These are phyloP conservation scores for Carabus problematicus DNA, from an alignment of 2,888 invertebrate species.

Conservation along the genomic window DNA sequence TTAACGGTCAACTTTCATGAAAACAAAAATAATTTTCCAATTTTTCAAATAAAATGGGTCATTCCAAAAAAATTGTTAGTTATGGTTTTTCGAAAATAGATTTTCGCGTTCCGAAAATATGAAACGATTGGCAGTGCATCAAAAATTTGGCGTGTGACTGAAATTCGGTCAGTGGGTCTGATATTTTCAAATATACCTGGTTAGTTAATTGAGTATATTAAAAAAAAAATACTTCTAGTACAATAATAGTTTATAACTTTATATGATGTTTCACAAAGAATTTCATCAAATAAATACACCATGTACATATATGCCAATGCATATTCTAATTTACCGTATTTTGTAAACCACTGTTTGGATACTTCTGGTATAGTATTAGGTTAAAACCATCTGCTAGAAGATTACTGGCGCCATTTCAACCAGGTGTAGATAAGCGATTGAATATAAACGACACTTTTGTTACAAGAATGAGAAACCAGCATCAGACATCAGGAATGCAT, in stretches of 20 bases:
- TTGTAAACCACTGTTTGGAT: background rate
- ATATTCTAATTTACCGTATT: no score
- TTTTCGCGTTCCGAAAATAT: constrained; percentile 26
- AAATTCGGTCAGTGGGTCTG: constrained; percentile 27
- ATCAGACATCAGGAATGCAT: constrained; percentile 20
- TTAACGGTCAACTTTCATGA: no score
- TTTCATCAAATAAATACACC: no score
- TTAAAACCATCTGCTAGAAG: no score
- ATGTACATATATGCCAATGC: no score
- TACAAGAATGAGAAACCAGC: constrained; percentile 6
- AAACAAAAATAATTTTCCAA: background rate
- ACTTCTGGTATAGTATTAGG: background rate
- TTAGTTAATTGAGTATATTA: no score
- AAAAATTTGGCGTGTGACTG: constrained; percentile 24
- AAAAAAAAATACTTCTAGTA: no score
- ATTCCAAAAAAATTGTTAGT: background rate
- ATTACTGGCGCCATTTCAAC: background rate
- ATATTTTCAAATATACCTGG: no score
- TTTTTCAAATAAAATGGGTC: background rate
- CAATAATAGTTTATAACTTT: no score
- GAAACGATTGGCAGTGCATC: constrained; percentile 16
- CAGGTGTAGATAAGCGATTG: constrained; percentile 24
- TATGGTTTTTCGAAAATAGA: constrained; percentile 25
- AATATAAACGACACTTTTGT: constrained; percentile 4
- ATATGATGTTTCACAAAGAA: no score